These are phyloP conservation scores for Pterocles orientalis DNA, from an alignment of 2,113 vertebrate genomes.

Conservation along the genomic window DNA sequence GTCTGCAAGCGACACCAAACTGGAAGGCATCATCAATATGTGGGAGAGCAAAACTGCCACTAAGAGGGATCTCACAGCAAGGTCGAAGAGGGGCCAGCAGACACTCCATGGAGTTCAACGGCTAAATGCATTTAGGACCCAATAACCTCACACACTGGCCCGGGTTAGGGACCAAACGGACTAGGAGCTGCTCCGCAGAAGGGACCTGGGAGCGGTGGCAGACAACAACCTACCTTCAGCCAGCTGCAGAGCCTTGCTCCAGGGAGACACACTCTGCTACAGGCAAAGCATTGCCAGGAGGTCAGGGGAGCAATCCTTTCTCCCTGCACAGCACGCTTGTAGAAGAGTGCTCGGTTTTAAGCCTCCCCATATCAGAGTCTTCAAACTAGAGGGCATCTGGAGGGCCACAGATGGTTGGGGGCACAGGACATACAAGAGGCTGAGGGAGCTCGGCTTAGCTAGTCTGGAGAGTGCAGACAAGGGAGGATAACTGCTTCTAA, in stretches of 20 bases:
- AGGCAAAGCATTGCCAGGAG: neutral
- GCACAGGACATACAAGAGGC: neutral
- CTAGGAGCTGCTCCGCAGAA: neutral
- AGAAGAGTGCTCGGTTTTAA: neutral
- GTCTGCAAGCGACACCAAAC: neutral
- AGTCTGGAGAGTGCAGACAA: neutral
- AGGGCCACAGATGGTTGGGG: neutral
- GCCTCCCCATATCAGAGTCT: neutral
- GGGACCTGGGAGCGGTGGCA: accelerated
- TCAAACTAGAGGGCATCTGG: neutral
- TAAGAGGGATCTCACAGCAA: neutral
- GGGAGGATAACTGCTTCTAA: neutral
- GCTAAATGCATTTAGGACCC: neutral
- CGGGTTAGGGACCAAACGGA: neutral
- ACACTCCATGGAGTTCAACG: neutral
- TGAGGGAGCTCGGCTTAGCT: neutral
- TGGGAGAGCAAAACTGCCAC: neutral
- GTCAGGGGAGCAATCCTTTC: neutral
- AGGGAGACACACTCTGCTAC: neutral
- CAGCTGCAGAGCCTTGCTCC: neutral
- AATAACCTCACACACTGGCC: neutral
- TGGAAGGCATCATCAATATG: neutral
- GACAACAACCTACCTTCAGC: neutral
- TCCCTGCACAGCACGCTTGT: neutral
- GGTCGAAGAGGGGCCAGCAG: neutral